These are phyloP conservation scores for Gulo gulo DNA, from an alignment of 2,113 vertebrate genomes.

Conservation along the genomic window DNA sequence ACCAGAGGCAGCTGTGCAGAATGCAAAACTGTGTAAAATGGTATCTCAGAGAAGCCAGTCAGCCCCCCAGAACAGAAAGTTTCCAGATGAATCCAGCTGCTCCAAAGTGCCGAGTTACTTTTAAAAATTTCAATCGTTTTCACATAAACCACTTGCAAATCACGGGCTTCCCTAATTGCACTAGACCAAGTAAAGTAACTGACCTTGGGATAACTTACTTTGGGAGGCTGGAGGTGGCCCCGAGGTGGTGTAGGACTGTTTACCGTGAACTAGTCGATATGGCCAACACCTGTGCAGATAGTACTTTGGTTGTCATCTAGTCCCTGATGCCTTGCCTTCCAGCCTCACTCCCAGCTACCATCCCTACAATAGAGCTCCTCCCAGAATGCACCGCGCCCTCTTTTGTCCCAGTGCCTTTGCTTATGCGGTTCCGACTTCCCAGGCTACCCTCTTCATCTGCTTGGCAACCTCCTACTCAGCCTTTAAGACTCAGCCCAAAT, in stretches of 20 bases:
- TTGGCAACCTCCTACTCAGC: not conserved
- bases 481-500: not conserved
- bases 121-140: not conserved
- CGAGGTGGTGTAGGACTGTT: not conserved
- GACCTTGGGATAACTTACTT: not conserved
- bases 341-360: not conserved
- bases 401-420: not conserved
- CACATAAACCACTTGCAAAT: not conserved
- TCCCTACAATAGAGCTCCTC: not conserved
- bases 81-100: not conserved
- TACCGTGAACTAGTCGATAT: not conserved
- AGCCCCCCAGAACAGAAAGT: not conserved
- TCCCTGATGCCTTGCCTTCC: not conserved
- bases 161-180: not conserved
- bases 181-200: not conserved
- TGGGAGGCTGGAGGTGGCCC: not conserved
- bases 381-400: not conserved
- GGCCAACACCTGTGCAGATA: not conserved
- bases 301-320: not conserved
- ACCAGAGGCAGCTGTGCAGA: not conserved
- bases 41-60: not conserved
- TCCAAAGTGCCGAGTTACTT: not conserved
- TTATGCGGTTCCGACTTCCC: not conserved
- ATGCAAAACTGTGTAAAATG: not conserved
- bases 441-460: not conserved